Evolutionary conservation across 1,140 invertebrate species (phyloP).

Genomic region (Solenopsis fugax): DNA sequence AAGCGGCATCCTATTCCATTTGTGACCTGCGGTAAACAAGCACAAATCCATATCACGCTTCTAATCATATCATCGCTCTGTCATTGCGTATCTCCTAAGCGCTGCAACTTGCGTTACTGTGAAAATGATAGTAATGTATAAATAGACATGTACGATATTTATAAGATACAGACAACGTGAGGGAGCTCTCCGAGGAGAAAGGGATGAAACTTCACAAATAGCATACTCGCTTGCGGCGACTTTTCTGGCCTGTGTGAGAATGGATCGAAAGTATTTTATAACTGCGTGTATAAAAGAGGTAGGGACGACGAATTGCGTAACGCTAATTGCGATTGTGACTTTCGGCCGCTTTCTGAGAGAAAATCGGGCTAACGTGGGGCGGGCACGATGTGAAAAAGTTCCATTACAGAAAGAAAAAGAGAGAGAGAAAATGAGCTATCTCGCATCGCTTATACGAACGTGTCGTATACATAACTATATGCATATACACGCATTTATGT

Average conservation of each 20-base stretch:
- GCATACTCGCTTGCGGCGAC: slow-evolving; percentile 44
- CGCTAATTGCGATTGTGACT: slow-evolving; percentile 19
- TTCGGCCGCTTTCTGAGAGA: slow-evolving; percentile 36
- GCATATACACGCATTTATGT: slow-evolving; percentile 43
- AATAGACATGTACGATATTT: slow-evolving; percentile 78
- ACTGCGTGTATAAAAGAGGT: slow-evolving; percentile 5
- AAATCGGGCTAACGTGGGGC: slow-evolving; percentile 39
- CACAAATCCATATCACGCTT: slow-evolving; percentile 79
- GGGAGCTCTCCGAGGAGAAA: background rate
- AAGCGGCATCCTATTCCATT: slow-evolving; percentile 15
- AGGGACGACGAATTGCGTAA: background rate
- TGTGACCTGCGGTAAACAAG: slow-evolving; percentile 76
- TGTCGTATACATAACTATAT: slow-evolving; percentile 68
- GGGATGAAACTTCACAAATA: slow-evolving; percentile 34
- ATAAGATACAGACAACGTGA: slow-evolving; percentile 44
- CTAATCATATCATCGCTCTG: slow-evolving; percentile 80
- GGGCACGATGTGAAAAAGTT: slow-evolving; percentile 56
- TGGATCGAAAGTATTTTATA: slow-evolving; percentile 73
- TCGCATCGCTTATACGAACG: slow-evolving; percentile 65
- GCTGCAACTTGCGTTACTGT: slow-evolving; percentile 71
- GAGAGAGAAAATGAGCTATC: slow-evolving; percentile 21
- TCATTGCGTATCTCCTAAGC: slow-evolving; percentile 72
- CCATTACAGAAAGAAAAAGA: slow-evolving; percentile 10
- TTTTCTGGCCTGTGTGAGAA: slow-evolving; percentile 30
- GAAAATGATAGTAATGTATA: slow-evolving; percentile 73